phyloP scores from a whole-genome alignment of 2,113 vertebrate species.

The Galbula dea region DNA sequence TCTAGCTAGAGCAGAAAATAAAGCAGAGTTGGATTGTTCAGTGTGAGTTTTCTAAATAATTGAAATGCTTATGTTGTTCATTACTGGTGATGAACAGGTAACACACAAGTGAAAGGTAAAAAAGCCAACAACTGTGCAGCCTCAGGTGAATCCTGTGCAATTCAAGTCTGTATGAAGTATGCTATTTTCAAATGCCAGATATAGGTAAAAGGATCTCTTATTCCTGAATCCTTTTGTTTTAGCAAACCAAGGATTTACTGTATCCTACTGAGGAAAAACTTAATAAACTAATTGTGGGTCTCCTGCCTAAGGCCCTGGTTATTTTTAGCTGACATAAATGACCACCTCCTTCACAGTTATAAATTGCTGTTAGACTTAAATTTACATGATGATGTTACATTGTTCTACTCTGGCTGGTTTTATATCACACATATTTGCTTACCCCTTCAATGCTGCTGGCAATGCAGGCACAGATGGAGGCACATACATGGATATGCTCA shows the following conservation, averaged over 20 bases:
- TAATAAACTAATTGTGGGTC: background rate
- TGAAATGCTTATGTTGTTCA: background rate
- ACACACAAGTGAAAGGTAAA: background rate
- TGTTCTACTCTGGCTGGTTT: background rate
- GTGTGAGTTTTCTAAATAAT: background rate
- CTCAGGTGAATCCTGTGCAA: background rate
- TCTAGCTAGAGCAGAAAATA: background rate
- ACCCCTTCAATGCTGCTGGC: background rate
- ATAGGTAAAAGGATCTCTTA: background rate
- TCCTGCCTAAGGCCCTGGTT: background rate
- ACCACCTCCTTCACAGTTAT: background rate
- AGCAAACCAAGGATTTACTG: background rate
- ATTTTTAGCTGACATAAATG: background rate
- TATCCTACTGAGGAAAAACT: background rate
- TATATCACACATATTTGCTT: background rate
- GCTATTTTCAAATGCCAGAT: background rate
- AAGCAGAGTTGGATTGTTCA: background rate
- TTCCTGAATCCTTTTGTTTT: background rate
- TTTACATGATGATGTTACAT: background rate
- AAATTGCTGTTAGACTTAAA: background rate
- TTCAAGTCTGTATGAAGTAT: background rate
- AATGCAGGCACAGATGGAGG: conserved; percentile 56
- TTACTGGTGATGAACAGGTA: background rate
- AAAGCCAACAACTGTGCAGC: background rate
- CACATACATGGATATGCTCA: conserved; percentile 28